A percentile compares a stretch with the other conserved stretches of the same genome.
These are phyloP conservation scores for Elysia chlorotica DNA, from an alignment of 1,140 invertebrate species.

Conservation along the genomic window DNA sequence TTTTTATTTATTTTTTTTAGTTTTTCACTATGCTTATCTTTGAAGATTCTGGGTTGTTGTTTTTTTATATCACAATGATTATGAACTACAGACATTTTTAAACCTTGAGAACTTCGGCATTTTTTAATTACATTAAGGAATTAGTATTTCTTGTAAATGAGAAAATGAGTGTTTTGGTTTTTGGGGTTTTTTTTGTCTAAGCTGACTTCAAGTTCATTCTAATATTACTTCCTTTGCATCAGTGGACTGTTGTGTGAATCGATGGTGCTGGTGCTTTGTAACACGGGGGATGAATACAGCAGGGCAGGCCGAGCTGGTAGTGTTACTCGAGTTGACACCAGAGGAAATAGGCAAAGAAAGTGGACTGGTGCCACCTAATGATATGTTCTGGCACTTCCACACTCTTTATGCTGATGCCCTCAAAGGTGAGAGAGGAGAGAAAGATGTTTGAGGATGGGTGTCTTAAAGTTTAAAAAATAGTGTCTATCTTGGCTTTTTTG, in stretches of 20 bases:
- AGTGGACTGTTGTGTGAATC: constrained; percentile 85
- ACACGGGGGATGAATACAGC: constrained; percentile 80
- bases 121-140: too few species aligned
- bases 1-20: too few species aligned
- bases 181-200: too few species aligned
- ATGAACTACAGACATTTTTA: too few species aligned
- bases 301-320: constrained; percentile 84
- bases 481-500: neutral
- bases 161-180: too few species aligned
- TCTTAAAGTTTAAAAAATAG: neutral
- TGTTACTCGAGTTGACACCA: constrained; percentile 76
- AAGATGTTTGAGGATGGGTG: neutral
- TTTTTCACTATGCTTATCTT: too few species aligned
- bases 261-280: constrained; percentile 80
- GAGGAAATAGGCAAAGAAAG: constrained; percentile 66
- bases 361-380: constrained; percentile 77
- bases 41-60: too few species aligned
- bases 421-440: constrained; percentile 68
- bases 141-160: too few species aligned
- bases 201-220: too few species aligned
- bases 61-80: too few species aligned
- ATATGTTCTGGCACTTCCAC: constrained; percentile 79
- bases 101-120: too few species aligned
- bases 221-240: neutral
- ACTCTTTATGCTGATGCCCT: constrained; percentile 78